A percentile compares a stretch with the other conserved stretches of the same genome.
Evolutionary conservation across 2,113 vertebrate species (phyloP).

Genomic region (Hiodon tergisus): DNA sequence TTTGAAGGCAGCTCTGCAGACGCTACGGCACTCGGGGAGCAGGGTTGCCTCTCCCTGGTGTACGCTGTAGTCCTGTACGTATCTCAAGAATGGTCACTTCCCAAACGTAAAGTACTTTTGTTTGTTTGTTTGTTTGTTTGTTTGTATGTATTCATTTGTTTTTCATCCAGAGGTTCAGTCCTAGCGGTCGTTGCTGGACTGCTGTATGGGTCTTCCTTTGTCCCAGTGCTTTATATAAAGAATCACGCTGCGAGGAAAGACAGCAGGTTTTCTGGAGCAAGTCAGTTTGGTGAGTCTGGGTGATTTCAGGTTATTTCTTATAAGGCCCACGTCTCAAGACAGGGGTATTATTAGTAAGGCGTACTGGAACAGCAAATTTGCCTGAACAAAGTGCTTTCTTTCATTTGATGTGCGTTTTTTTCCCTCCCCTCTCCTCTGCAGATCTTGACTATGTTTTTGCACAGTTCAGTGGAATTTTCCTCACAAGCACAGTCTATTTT

Average conservation of each 20-base stretch:
- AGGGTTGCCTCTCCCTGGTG: too few relatives aligned
- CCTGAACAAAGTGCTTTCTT: too few relatives aligned
- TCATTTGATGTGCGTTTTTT: too few relatives aligned
- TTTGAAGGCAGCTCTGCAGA: too few relatives aligned
- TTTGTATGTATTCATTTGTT: neutral
- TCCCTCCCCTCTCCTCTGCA: conserved; percentile 36
- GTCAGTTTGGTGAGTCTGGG: conserved; percentile 70
- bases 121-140: neutral
- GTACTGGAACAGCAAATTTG: too few relatives aligned
- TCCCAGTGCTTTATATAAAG: conserved; percentile 85
- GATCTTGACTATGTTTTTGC: conserved; percentile 84
- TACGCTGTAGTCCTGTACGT: too few relatives aligned
- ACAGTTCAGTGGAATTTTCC: conserved; percentile 78
- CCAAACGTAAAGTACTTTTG: too few relatives aligned
- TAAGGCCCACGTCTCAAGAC: neutral
- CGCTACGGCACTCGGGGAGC: too few relatives aligned
- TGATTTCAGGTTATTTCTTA: neutral
- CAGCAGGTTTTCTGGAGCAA: conserved; percentile 72
- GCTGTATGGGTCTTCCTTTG: conserved; percentile 73
- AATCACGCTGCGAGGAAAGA: conserved; percentile 66
- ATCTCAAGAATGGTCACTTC: too few relatives aligned
- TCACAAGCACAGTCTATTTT: conserved; percentile 77
- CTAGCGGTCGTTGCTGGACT: conserved; percentile 73
- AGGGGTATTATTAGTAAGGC: too few relatives aligned
- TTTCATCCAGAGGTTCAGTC: conserved; percentile 69